phyloP scores from a whole-genome alignment of 2,113 vertebrate species.

The Anseranas semipalmata region DNA sequence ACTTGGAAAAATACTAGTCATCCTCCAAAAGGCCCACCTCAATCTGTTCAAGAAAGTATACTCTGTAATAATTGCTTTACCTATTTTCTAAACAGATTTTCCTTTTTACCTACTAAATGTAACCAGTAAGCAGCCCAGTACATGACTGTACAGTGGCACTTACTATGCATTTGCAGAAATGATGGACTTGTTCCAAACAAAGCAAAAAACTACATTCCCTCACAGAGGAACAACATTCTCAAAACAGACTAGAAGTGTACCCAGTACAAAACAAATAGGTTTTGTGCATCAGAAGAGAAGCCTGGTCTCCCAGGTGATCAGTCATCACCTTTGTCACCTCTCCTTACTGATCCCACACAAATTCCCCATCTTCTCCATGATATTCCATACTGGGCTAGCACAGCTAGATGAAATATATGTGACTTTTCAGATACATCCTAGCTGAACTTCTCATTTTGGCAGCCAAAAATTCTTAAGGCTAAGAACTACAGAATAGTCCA shows the following conservation, averaged over 20 bases:
- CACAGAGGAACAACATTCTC: background rate
- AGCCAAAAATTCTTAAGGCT: background rate
- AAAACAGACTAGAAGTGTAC: background rate
- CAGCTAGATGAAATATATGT: background rate
- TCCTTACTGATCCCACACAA: background rate
- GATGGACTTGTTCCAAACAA: background rate
- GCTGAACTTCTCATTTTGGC: background rate
- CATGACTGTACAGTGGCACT: background rate
- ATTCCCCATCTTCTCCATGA: background rate
- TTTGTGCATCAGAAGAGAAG: background rate
- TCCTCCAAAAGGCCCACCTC: background rate
- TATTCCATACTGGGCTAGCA: background rate
- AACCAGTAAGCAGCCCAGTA: background rate
- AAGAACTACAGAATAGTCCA: background rate
- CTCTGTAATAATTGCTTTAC: background rate
- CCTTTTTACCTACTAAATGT: background rate
- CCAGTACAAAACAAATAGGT: background rate
- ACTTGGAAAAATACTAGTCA: background rate
- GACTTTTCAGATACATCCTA: background rate
- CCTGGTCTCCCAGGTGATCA: background rate
- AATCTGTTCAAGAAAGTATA: background rate
- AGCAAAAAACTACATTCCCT: background rate
- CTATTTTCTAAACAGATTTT: background rate
- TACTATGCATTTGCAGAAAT: background rate
- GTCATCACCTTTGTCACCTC: background rate